Percentiles rank a stretch among this genome's conserved stretches.
Evolutionary conservation across 2,113 vertebrate genomes (phyloP).

Genomic region (Pholis gunnellus): DNA sequence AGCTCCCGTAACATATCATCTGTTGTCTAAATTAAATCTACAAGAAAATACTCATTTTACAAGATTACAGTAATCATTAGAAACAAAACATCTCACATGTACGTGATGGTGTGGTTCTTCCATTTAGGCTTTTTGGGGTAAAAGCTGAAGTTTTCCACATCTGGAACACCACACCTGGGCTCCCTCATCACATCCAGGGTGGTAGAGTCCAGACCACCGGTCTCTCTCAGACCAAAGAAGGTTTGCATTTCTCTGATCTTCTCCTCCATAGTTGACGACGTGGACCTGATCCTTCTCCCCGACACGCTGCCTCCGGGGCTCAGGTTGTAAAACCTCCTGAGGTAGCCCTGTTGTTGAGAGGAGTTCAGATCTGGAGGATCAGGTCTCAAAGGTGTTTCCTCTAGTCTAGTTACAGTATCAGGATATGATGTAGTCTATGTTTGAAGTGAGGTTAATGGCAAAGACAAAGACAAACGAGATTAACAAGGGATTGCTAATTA

Average conservation of each 20-base stretch:
- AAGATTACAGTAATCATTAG: background rate
- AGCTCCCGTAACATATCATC: background rate
- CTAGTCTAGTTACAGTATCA: background rate
- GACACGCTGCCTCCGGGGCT: background rate
- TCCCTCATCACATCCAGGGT: conserved; percentile 72
- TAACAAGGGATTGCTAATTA: background rate
- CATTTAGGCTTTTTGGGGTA: conserved; percentile 75
- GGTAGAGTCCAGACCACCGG: conserved; percentile 52
- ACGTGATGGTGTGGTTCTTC: conserved; percentile 78
- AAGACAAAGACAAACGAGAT: background rate
- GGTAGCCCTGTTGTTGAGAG: conserved; percentile 57
- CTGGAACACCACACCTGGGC: conserved; percentile 72
- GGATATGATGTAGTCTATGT: background rate
- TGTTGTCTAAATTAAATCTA: background rate
- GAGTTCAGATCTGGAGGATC: background rate
- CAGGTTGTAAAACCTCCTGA: conserved; percentile 66
- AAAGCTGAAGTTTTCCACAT: conserved; percentile 72
- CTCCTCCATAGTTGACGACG: conserved; percentile 32
- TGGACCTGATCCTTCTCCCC: conserved; percentile 37
- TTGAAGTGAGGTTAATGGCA: background rate
- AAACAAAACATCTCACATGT: conserved; percentile 64
- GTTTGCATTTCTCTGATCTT: conserved; percentile 74
- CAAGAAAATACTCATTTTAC: background rate
- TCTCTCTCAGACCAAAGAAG: conserved; percentile 76
- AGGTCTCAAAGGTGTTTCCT: background rate